Evolutionary conservation across 2,797 vertebrate species (phyloP), one percentile per base, ranked within the genome.

Genomic region (Enteromius mattozi): DNA sequence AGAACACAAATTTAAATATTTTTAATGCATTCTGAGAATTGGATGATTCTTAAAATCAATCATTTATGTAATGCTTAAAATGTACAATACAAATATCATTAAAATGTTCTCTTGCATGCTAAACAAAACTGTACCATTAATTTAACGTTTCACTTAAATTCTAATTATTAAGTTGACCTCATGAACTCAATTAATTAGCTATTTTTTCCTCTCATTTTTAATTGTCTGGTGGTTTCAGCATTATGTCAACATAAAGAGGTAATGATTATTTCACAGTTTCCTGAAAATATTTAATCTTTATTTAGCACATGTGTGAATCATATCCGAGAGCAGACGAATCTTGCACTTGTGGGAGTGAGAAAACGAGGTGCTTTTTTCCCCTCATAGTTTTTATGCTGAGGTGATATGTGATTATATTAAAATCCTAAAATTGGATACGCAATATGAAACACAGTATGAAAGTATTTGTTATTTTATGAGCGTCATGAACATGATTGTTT

Each of bases 261-360:
- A 27, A 17, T 63, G 51, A 16, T 69, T 47, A 69, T 85, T 47
- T 77, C 33, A 49, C 3, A 9, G 40, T 33, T 72, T 72, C 6
- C 21, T 72, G 17, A 21, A 71, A 24, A 80, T 54, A 75, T 66
- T 7, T 33, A 10, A 49, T 76, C 51, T 77, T 71, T 82, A 45
- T 70, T 82, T 59, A 71, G 82, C 76, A 45, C 69, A 87, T 90
- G 82, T 66, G 83, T 19, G n/a, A 85, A 69, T 78, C 75, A n/a
- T 82, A 81, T 88, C 74, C 84, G 47, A 66, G 76, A 88, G 86
- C 84, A 86, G 85, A 91, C 83, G 78, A 27, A 82, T 42, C 63
- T 77, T 65, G 45, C 45, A 56, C 81, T n/a, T 21, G 66, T 63
- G 54, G 65, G 42, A 71, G 69, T 72, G 75, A 86, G 72, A 86